Evolutionary conservation across 2,113 vertebrate genomes (phyloP).

Genomic region (Poeciliopsis prolifica): DNA sequence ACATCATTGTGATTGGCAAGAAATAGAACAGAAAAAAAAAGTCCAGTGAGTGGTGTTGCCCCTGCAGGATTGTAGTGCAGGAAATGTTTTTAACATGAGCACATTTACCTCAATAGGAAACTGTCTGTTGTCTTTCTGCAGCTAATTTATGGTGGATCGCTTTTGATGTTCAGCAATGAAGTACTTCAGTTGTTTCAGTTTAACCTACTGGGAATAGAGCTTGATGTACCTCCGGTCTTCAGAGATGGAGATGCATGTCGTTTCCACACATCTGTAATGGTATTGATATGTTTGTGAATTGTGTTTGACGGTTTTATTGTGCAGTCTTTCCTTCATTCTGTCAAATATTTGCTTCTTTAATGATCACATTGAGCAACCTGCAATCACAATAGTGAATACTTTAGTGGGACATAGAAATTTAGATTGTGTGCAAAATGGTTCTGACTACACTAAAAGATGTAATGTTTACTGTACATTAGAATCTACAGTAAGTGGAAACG

Average conservation of each 20-base stretch:
- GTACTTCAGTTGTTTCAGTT: slow-evolving; percentile 69
- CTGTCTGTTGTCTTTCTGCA: slow-evolving; percentile 67
- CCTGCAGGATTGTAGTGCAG: slow-evolving; percentile 40
- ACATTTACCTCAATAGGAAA: slow-evolving; percentile 73
- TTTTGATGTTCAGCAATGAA: slow-evolving; percentile 67
- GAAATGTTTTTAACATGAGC: slow-evolving; percentile 77
- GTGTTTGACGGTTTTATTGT: slow-evolving; percentile 43
- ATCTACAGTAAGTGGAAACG: slow-evolving; percentile 45
- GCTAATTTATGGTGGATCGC: slow-evolving; percentile 60
- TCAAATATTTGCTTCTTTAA: slow-evolving; percentile 27
- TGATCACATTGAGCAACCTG: slow-evolving; percentile 23
- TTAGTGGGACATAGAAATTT: slow-evolving; percentile 21
- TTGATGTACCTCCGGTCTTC: slow-evolving; percentile 60
- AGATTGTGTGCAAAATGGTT: not conserved
- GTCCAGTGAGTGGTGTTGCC: not conserved
- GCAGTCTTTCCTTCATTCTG: slow-evolving; percentile 38
- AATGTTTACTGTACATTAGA: slow-evolving; percentile 41
- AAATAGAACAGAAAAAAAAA: not conserved
- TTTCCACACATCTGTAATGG: slow-evolving; percentile 43
- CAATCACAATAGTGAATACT: slow-evolving; percentile 25
- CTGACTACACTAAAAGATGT: slow-evolving; percentile 30
- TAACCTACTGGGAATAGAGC: slow-evolving; percentile 73
- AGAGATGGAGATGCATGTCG: slow-evolving; percentile 58
- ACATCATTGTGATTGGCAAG: not conserved
- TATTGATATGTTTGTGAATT: slow-evolving; percentile 60